Conservation (phyloP, 2,113 vertebrate genomes). For the Pholis gunnellus region DNA sequence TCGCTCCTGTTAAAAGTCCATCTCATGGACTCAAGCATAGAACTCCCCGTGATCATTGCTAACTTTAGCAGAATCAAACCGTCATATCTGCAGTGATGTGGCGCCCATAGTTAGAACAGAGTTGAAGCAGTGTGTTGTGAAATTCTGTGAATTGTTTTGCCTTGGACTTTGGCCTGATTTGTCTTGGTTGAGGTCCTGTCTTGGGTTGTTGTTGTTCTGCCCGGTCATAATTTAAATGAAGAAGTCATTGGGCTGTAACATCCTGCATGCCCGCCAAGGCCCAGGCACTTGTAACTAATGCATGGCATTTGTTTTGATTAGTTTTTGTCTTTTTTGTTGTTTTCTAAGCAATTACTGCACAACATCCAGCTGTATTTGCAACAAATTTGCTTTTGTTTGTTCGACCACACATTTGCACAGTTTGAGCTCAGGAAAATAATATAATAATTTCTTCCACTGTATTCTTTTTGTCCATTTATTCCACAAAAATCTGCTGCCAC, state of each 20-base stretch:
- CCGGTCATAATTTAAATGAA: conserved; percentile 70
- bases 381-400: conserved; percentile 40
- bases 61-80: not conserved
- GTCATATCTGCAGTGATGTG: not conserved
- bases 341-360: conserved; percentile 4
- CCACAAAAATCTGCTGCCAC: conserved; percentile 16
- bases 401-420: conserved; percentile 29
- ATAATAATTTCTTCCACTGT: conserved; percentile 35
- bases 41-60: not conserved
- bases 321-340: conserved; percentile 29
- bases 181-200: conserved; percentile 43
- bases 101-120: not conserved
- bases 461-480: conserved; percentile 16
- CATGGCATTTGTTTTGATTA: conserved; percentile 73
- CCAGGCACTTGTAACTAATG: conserved; percentile 63
- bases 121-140: not conserved
- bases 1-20: not conserved
- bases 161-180: conserved; percentile 47
- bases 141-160: not conserved
- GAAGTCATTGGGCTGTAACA: conserved; percentile 70
- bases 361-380: conserved; percentile 44
- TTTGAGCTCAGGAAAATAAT: conserved; percentile 43
- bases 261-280: conserved; percentile 51
- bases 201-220: conserved; percentile 49
- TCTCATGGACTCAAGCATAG: not conserved